Evolutionary conservation across 2,888 invertebrate species (phyloP).

Genomic region (Linnaemya vulpina): DNA sequence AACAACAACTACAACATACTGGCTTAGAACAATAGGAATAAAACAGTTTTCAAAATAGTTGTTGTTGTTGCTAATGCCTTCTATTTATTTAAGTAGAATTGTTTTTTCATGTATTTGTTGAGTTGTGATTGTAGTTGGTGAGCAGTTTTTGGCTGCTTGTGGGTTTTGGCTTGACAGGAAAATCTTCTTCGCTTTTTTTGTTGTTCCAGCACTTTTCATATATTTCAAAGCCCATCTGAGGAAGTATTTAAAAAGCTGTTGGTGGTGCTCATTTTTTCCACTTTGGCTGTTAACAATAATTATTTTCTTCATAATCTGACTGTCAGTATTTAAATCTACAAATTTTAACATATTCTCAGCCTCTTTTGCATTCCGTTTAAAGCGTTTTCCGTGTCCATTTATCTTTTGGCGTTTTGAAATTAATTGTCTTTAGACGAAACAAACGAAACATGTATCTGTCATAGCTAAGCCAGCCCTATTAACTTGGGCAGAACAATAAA

Average conservation of each 20-base stretch:
- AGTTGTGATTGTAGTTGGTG: neutral
- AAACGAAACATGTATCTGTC: neutral
- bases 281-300: neutral
- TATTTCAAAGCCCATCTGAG: conserved; percentile 30
- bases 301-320: conserved; percentile 5
- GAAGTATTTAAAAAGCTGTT: conserved; percentile 41
- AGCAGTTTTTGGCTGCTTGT: conserved; percentile 5
- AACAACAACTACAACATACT: conserved; percentile 3
- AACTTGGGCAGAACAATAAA: conserved; percentile 7
- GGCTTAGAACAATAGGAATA: conserved; percentile 11
- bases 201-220: neutral
- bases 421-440: conserved; percentile 51
- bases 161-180: conserved; percentile 13
- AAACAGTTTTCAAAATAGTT: conserved; percentile 34
- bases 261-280: neutral
- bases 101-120: neutral
- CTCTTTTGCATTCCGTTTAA: neutral
- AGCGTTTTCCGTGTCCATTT: conserved; percentile 27
- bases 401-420: conserved; percentile 48
- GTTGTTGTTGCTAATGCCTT: neutral
- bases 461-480: conserved; percentile 19
- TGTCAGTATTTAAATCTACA: conserved; percentile 15
- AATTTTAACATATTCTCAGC: neutral
- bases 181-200: too few relatives aligned
- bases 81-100: neutral